Percentiles rank a stretch among this genome's conserved stretches.
These are phyloP conservation scores for Hemiscyllium ocellatum DNA, from an alignment of 2,113 vertebrate genomes.

Conservation along the genomic window DNA sequence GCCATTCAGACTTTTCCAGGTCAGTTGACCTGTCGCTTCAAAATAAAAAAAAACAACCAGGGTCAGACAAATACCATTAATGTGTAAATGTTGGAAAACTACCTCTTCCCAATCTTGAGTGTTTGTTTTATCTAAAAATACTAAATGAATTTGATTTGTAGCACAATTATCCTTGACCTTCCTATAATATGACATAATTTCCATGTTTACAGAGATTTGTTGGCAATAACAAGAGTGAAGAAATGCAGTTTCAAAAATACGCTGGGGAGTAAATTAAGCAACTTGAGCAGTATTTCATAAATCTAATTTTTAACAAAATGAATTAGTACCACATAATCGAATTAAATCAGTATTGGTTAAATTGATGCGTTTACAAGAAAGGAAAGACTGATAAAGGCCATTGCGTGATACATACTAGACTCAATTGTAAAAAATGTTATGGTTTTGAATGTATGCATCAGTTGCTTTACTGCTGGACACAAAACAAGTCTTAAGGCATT, in stretches of 20 bases:
- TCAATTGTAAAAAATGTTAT: background rate
- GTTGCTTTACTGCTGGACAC: background rate
- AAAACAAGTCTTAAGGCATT: background rate
- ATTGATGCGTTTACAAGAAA: background rate
- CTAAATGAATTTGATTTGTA: slow-evolving; percentile 22
- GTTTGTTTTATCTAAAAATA: slow-evolving; percentile 33
- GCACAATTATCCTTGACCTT: slow-evolving; percentile 35
- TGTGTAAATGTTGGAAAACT: slow-evolving; percentile 2
- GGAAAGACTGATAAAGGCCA: background rate
- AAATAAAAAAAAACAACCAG: slow-evolving; percentile 14
- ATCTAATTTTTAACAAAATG: background rate
- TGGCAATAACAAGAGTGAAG: slow-evolving; percentile 18
- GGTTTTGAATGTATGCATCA: background rate
- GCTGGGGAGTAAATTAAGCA: background rate
- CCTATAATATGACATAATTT: slow-evolving; percentile 27
- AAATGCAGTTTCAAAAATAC: slow-evolving; percentile 19
- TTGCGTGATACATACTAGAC: background rate
- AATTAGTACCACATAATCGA: background rate
- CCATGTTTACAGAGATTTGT: background rate
- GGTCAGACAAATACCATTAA: slow-evolving; percentile 5
- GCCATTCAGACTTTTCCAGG: slow-evolving; percentile 30
- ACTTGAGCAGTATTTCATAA: background rate
- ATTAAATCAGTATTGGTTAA: background rate
- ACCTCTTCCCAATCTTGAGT: background rate
- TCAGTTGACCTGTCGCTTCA: background rate